Evolutionary conservation across 2,797 vertebrate species (phyloP).

Genomic region (Scarus forsteni): DNA sequence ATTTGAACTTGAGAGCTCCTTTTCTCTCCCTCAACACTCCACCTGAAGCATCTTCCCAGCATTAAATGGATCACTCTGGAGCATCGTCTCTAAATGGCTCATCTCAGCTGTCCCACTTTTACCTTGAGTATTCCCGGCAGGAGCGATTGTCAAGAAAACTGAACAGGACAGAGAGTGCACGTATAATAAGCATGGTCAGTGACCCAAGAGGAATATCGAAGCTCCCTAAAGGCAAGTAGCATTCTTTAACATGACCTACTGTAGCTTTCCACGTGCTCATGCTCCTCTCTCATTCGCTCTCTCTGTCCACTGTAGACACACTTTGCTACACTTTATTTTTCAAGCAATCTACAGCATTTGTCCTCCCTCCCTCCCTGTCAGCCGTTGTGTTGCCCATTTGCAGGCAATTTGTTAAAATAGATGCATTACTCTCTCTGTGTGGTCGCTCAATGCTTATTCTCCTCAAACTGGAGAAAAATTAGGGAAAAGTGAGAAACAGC

Average conservation of each 20-base stretch:
- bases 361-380: slow-evolving; percentile 5
- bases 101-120: slow-evolving; percentile 54
- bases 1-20: slow-evolving; percentile 41
- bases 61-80: slow-evolving; percentile 56
- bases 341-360: slow-evolving; percentile 5
- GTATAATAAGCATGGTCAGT: slow-evolving; percentile 22
- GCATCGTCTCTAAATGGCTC: slow-evolving; percentile 58
- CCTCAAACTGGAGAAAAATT: slow-evolving; percentile 15
- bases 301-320: neutral
- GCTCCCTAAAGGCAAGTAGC: slow-evolving; percentile 32
- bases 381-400: slow-evolving; percentile 27
- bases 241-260: slow-evolving; percentile 54
- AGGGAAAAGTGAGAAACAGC: slow-evolving; percentile 21
- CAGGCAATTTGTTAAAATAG: slow-evolving; percentile 27
- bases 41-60: slow-evolving; percentile 39
- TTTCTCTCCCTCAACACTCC: slow-evolving; percentile 35
- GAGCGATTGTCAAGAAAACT: slow-evolving; percentile 49
- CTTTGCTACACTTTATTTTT: neutral
- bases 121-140: slow-evolving; percentile 64
- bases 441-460: slow-evolving; percentile 33
- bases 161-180: slow-evolving; percentile 38
- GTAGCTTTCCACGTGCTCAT: slow-evolving; percentile 29
- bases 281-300: neutral
- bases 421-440: slow-evolving; percentile 27
- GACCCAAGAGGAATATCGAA: slow-evolving; percentile 48